Percentiles rank a stretch among this genome's conserved stretches.
Evolutionary conservation across 2,113 vertebrate genomes (phyloP).

Genomic region (Polypterus bichir): DNA sequence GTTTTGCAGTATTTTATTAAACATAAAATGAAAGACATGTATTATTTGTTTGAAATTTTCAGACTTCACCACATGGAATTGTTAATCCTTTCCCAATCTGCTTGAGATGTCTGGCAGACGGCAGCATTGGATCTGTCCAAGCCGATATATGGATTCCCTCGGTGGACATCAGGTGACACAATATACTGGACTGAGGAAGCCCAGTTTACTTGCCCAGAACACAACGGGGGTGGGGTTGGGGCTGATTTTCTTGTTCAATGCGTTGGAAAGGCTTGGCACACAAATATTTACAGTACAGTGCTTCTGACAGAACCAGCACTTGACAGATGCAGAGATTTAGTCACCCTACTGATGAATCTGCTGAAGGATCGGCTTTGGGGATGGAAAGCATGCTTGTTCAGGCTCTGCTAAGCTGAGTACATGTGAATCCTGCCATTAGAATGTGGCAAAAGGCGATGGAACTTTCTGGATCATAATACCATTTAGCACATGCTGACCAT

Average conservation of each 20-base stretch:
- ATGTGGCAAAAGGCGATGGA: too few species aligned
- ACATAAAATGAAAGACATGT: too few species aligned
- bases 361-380: conserved; percentile 18
- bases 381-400: conserved; percentile 20
- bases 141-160: conserved; percentile 49
- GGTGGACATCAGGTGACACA: conserved; percentile 41
- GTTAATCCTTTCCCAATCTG: too few species aligned
- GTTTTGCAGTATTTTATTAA: too few species aligned
- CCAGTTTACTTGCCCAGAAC: conserved; percentile 34
- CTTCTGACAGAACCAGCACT: conserved; percentile 36
- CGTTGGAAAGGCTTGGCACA: too few species aligned
- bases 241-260: too few species aligned
- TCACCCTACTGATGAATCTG: conserved; percentile 25
- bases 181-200: conserved; percentile 45
- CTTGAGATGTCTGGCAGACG: conserved; percentile 27
- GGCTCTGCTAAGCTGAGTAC: conserved; percentile 9
- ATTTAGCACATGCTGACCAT: conserved; percentile 24
- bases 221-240: conserved; percentile 29
- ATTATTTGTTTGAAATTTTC: too few species aligned
- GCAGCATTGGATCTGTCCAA: conserved; percentile 42
- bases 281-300: too few species aligned
- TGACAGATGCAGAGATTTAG: conserved; percentile 56
- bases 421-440: too few species aligned
- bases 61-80: too few species aligned
- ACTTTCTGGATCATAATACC: too few species aligned